These are phyloP conservation scores for Xiphophorus maculatus DNA, from an alignment of 2,113 vertebrate species.

Conservation along the genomic window DNA sequence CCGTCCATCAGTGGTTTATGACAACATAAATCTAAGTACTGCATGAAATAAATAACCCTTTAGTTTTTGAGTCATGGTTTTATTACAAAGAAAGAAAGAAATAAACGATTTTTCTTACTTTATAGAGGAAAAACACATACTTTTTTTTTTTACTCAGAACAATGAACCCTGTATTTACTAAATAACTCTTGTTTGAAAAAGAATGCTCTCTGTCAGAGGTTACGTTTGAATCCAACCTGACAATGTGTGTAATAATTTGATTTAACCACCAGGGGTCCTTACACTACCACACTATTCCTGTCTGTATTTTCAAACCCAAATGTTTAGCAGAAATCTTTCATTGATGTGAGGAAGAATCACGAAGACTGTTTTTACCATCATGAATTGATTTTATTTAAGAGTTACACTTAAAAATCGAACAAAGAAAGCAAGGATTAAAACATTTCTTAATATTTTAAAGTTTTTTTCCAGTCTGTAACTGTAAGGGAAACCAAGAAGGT, in stretches of 20 bases:
- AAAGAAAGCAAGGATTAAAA: neutral
- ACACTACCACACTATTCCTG: neutral
- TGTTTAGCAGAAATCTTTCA: neutral
- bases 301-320: neutral
- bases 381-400: neutral
- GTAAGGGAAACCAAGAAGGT: no score
- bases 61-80: neutral
- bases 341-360: neutral
- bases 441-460: no score
- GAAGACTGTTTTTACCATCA: neutral
- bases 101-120: neutral
- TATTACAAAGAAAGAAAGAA: no score
- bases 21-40: neutral
- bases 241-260: constrained; percentile 1
- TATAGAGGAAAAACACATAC: neutral
- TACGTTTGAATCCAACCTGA: neutral
- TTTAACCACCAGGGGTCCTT: constrained; percentile 44
- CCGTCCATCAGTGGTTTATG: no score
- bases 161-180: neutral
- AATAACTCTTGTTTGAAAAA: no score
- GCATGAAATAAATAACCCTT: neutral
- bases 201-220: no score
- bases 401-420: neutral
- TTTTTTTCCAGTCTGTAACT: no score
- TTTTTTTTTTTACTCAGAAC: neutral